phyloP scores from a whole-genome alignment of 2,113 vertebrate genomes.

The Amphiprion percula region DNA sequence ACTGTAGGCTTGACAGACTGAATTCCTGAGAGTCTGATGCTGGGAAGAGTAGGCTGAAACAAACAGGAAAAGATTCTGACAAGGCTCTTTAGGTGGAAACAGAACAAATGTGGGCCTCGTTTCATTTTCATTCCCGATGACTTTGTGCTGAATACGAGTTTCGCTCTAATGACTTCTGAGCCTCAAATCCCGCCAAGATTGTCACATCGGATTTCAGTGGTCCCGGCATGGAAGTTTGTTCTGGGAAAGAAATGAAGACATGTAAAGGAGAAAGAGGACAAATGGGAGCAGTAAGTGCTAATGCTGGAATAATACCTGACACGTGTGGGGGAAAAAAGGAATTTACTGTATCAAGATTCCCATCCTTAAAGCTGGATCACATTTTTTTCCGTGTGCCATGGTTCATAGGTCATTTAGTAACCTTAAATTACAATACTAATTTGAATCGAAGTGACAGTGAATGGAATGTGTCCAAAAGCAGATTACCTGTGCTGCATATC shows the following conservation, averaged over 20 bases:
- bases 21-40: slow-evolving; percentile 41
- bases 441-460: slow-evolving; percentile 71
- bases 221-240: slow-evolving; percentile 29
- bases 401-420: slow-evolving; percentile 73
- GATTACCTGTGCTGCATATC: slow-evolving; percentile 59
- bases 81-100: slow-evolving; percentile 35
- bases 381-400: slow-evolving; percentile 55
- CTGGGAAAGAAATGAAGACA: slow-evolving; percentile 20
- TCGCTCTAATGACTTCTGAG: slow-evolving; percentile 63
- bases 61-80: slow-evolving; percentile 29
- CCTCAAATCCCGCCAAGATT: slow-evolving; percentile 57
- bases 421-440: slow-evolving; percentile 69
- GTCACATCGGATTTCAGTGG: slow-evolving; percentile 36
- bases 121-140: slow-evolving; percentile 47
- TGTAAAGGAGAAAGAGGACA: slow-evolving; percentile 33
- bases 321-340: slow-evolving; percentile 14
- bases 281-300: slow-evolving; percentile 1
- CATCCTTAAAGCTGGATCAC: slow-evolving; percentile 38
- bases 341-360: neutral
- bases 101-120: slow-evolving; percentile 30
- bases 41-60: slow-evolving; percentile 33
- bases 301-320: slow-evolving; percentile 45
- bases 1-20: slow-evolving; percentile 36
- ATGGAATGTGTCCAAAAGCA: slow-evolving; percentile 64
- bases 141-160: slow-evolving; percentile 57